Conservation (phyloP, 2,888 invertebrate genomes). For the Chorisops tibialis region DNA sequence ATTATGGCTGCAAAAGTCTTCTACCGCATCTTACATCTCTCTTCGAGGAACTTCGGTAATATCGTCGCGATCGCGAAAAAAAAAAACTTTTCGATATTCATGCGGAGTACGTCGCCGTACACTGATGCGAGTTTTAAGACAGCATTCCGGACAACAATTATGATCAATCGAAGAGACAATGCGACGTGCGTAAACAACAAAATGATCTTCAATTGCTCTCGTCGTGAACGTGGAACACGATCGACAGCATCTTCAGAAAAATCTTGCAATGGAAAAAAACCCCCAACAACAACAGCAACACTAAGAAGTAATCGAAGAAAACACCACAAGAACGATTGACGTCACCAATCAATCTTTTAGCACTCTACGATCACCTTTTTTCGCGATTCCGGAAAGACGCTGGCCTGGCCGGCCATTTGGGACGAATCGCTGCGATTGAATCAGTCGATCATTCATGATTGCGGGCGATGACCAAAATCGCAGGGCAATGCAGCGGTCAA, state of each 20-base stretch:
- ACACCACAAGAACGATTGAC: slow-evolving; percentile 12
- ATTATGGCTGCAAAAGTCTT: slow-evolving; percentile 17
- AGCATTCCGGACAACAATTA: slow-evolving; percentile 33
- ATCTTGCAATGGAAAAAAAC: slow-evolving; percentile 7
- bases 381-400: not conserved
- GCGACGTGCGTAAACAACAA: slow-evolving; percentile 23
- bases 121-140: slow-evolving; percentile 17
- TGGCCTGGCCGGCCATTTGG: slow-evolving; percentile 1
- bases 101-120: slow-evolving; percentile 25
- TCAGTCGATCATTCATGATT: slow-evolving; percentile 14
- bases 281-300: not conserved
- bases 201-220: slow-evolving; percentile 23
- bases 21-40: slow-evolving; percentile 11
- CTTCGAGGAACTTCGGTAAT: not conserved
- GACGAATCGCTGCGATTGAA: slow-evolving; percentile 5
- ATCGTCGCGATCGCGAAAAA: no score
- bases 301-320: not conserved
- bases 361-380: slow-evolving; percentile 27
- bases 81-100: slow-evolving; percentile 33
- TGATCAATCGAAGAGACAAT: slow-evolving; percentile 31
- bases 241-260: slow-evolving; percentile 10
- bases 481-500: not conserved
- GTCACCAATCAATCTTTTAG: slow-evolving; percentile 34
- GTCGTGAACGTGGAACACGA: not conserved
- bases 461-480: not conserved